Base-by-base conservation (phyloP, 2,797 vertebrate species). In the Cyprinella venusta region DNA sequence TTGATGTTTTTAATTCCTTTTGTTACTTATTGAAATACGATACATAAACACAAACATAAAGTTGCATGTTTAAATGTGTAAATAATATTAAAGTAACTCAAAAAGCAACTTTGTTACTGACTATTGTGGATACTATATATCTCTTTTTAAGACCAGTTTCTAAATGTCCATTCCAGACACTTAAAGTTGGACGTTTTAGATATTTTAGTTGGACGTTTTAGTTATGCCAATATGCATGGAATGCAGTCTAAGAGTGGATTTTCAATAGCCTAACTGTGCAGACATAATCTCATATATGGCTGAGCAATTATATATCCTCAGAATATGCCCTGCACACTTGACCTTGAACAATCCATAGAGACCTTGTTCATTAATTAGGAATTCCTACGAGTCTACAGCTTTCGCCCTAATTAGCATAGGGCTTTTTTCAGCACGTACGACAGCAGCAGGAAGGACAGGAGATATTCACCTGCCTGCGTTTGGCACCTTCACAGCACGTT, bases 391-490 rank as follows among this genome's bases (percentile, higher is more conserved):
- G 76, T 30, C n/a, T 33, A 74, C 45, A 48, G 18, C 67, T 80
- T 45, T 64, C 74, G 45, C 16, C 61, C 26, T 48, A 79, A 72
- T 86, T 48, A 68, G 61, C 61, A 79, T n/a, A 77, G 18, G 12
- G 16, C n/a, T 40, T 48, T 87, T 81, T 30, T 45, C 9, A 64
- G 72, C 63, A 54, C 36, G 56, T 15, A 54, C 71, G 76, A 72
- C 80, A 86, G 79, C n/a, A 79, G 71, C 26, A 59, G 76, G 56
- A 54, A 61, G 30, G 56, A 38, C 61, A 74, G 79, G 36, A 80
- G 33, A 82, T 56, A 50, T 65, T 85, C 75, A 86, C 86, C 86
- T 82, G 72, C 71, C 65, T 36, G 65, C 15, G 19, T 52, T 81
- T 87, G 85, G 79, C 79, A 56, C 45, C 65, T 87, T 74, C 40